Conservation (phyloP, 2,888 invertebrate species). For the Elmis aenea region DNA sequence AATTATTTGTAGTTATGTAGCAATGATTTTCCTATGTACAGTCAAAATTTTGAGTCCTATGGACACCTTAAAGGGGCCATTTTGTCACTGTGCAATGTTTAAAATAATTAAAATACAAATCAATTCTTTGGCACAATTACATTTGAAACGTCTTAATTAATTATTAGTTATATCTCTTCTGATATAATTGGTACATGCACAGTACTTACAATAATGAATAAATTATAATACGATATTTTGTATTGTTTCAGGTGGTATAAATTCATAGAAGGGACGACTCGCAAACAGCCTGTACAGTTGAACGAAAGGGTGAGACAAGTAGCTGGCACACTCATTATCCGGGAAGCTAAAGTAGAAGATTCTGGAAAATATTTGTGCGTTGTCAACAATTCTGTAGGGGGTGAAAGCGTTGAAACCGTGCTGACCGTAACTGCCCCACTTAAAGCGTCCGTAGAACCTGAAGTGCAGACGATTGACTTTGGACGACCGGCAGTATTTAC, state of each 20-base stretch:
- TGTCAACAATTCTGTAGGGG: constrained; percentile 91
- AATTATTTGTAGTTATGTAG: too few species aligned
- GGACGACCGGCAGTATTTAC: constrained; percentile 89
- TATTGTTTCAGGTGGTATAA: constrained; percentile 89
- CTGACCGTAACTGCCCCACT: constrained; percentile 88
- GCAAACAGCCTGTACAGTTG: constrained; percentile 83
- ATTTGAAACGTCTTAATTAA: too few species aligned
- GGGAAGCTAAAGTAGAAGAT: constrained; percentile 86
- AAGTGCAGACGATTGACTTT: constrained; percentile 84
- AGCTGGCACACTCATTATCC: constrained; percentile 89
- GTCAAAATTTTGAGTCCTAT: too few species aligned
- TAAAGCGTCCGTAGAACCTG: constrained; percentile 82
- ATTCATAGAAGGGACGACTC: constrained; percentile 80
- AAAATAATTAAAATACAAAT: too few species aligned
- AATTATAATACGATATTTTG: background rate
- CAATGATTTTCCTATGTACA: too few species aligned
- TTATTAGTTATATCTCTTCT: too few species aligned
- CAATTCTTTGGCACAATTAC: too few species aligned
- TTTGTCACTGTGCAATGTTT: too few species aligned
- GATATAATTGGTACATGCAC: too few species aligned
- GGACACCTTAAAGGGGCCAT: too few species aligned
- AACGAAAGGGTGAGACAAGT: constrained; percentile 89
- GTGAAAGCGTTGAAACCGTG: constrained; percentile 88
- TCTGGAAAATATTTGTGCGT: constrained; percentile 93
- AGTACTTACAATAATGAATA: too few species aligned